These are phyloP conservation scores for Epinephelus malabaricus DNA, from an alignment of 2,797 vertebrate genomes.

Conservation along the genomic window DNA sequence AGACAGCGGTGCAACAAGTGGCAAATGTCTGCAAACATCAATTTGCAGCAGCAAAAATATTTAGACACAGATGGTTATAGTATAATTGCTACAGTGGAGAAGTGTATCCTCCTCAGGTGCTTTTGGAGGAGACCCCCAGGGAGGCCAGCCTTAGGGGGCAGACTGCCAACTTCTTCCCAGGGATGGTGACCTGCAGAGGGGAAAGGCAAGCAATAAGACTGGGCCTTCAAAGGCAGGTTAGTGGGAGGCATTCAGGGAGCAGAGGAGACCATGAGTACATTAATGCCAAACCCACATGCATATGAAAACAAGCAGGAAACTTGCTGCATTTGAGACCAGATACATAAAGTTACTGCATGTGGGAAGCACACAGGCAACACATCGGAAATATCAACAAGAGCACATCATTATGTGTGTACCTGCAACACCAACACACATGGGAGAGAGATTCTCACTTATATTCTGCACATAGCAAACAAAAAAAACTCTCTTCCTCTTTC, in stretches of 20 bases:
- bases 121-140: slow-evolving; percentile 40
- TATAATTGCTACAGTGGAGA: slow-evolving; percentile 7
- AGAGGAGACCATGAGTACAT: slow-evolving; percentile 38
- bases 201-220: slow-evolving; percentile 66
- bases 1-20: background rate
- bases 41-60: slow-evolving; percentile 14
- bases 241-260: slow-evolving; percentile 59
- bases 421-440: slow-evolving; percentile 21
- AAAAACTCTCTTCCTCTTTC: slow-evolving; percentile 16
- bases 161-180: slow-evolving; percentile 67
- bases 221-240: slow-evolving; percentile 60
- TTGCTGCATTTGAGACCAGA: slow-evolving; percentile 6
- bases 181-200: slow-evolving; percentile 60
- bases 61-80: slow-evolving; percentile 10
- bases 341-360: background rate
- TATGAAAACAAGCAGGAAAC: slow-evolving; percentile 34
- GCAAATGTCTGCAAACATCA: slow-evolving; percentile 14
- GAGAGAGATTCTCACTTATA: slow-evolving; percentile 19
- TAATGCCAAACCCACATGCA: slow-evolving; percentile 43
- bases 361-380: slow-evolving; percentile 9
- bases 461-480: slow-evolving; percentile 14
- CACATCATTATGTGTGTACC: background rate
- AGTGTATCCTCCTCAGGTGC: slow-evolving; percentile 19
- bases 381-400: background rate
- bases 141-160: slow-evolving; percentile 64